phyloP scores from a whole-genome alignment of 2,888 invertebrate genomes.

The Prosapia bicincta region DNA sequence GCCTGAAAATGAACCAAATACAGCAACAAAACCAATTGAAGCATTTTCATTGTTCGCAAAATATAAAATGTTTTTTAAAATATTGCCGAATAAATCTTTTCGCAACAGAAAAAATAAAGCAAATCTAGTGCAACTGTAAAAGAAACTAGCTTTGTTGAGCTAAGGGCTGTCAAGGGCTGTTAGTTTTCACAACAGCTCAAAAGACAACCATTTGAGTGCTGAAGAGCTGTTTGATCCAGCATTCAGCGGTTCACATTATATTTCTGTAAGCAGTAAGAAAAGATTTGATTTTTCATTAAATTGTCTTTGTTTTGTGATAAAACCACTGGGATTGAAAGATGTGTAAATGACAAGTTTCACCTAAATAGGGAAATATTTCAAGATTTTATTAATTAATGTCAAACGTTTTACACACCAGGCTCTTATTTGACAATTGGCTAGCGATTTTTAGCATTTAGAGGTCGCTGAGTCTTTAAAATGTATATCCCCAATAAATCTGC shows the following conservation, averaged over 20 bases:
- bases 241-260: neutral
- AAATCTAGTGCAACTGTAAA: neutral
- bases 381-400: too few species aligned
- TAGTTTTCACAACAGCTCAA: too few species aligned
- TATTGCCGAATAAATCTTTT: neutral
- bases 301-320: too few species aligned
- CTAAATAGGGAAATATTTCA: too few species aligned
- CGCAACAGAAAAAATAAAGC: neutral
- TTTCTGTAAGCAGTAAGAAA: neutral
- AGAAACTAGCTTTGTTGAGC: neutral
- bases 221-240: neutral
- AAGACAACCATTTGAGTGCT: slow-evolving; percentile 8
- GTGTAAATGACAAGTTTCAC: too few species aligned
- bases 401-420: too few species aligned
- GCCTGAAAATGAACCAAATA: slow-evolving; percentile 4
- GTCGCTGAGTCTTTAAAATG: too few species aligned
- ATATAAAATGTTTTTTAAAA: neutral
- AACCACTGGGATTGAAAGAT: too few species aligned
- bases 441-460: too few species aligned
- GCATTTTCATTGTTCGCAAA: neutral
- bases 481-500: too few species aligned
- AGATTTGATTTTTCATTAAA: too few species aligned
- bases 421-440: too few species aligned
- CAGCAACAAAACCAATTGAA: slow-evolving; percentile 6
- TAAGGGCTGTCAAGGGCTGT: neutral